A percentile compares a stretch with the other conserved stretches of the same genome.
phyloP scores from a whole-genome alignment of 2,888 invertebrate species.

The Carcina quercana region DNA sequence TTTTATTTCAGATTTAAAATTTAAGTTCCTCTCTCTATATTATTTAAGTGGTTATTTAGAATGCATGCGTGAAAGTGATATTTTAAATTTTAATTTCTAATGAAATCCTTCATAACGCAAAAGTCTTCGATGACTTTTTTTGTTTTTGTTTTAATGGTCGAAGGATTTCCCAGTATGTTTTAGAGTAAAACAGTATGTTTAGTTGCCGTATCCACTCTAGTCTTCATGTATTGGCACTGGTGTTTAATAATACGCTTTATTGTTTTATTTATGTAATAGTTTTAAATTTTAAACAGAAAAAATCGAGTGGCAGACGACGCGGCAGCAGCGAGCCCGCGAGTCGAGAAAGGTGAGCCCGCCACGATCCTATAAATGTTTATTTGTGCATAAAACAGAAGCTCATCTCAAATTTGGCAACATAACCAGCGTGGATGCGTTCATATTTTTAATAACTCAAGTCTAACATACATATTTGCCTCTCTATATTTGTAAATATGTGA shows the following conservation, averaged over 20 bases:
- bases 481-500: too few relatives aligned
- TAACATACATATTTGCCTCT: too few relatives aligned
- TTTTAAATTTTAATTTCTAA: slow-evolving; percentile 15
- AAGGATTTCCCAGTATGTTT: slow-evolving; percentile 37
- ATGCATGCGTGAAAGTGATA: slow-evolving; percentile 62
- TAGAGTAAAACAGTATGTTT: slow-evolving; percentile 47
- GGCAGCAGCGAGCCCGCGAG: slow-evolving; percentile 52
- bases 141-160: slow-evolving; percentile 28
- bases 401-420: too few relatives aligned
- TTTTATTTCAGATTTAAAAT: slow-evolving; percentile 30
- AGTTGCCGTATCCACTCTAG: slow-evolving; percentile 69
- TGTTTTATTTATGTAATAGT: slow-evolving; percentile 31
- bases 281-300: slow-evolving; percentile 61
- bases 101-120: slow-evolving; percentile 2
- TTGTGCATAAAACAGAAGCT: too few relatives aligned
- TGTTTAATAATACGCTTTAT: slow-evolving; percentile 41
- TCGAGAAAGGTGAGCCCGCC: slow-evolving; percentile 47
- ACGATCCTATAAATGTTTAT: not conserved
- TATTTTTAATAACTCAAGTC: too few relatives aligned
- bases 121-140: too few relatives aligned
- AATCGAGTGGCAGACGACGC: slow-evolving; percentile 56
- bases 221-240: slow-evolving; percentile 72
- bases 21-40: slow-evolving; percentile 43
- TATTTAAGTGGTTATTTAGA: slow-evolving; percentile 44
- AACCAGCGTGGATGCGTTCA: too few relatives aligned